Percentiles rank a stretch among this genome's conserved stretches.
phyloP scores from a whole-genome alignment of 2,888 invertebrate genomes.

The Pandemis heparana region DNA sequence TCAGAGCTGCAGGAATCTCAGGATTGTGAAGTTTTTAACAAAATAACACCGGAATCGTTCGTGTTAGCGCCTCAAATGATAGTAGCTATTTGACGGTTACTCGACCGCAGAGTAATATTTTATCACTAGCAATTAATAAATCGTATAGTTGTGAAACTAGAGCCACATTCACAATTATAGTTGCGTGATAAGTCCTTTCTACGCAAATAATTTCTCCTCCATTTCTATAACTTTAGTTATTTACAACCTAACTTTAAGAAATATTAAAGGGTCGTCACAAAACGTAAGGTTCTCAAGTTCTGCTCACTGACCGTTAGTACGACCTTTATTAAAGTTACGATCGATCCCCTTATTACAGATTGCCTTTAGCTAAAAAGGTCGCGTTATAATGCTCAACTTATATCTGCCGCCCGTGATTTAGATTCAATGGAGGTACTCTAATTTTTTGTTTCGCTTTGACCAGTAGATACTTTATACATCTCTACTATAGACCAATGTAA shows the following conservation, averaged over 20 bases:
- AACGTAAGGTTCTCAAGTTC: neutral
- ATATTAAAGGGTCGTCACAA: too few species aligned
- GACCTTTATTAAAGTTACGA: neutral
- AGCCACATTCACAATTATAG: neutral
- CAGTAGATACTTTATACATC: too few species aligned
- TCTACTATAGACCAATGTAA: too few species aligned
- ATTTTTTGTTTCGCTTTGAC: too few species aligned
- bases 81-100: too few species aligned
- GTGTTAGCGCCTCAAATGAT: too few species aligned
- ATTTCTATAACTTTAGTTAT: neutral
- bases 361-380: constrained; percentile 1
- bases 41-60: too few species aligned
- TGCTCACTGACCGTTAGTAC: neutral
- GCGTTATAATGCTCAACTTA: neutral
- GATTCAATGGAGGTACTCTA: neutral
- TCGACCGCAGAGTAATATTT: too few species aligned
- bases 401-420: neutral
- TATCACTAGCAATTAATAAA: neutral
- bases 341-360: neutral
- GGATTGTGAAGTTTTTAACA: too few species aligned
- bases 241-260: neutral
- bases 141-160: neutral
- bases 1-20: too few species aligned
- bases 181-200: neutral
- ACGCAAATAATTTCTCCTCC: neutral